Evolutionary conservation across 2,797 vertebrate genomes (phyloP), one percentile per base, ranked within the genome.

Genomic region (Pipistrellus kuhlii): DNA sequence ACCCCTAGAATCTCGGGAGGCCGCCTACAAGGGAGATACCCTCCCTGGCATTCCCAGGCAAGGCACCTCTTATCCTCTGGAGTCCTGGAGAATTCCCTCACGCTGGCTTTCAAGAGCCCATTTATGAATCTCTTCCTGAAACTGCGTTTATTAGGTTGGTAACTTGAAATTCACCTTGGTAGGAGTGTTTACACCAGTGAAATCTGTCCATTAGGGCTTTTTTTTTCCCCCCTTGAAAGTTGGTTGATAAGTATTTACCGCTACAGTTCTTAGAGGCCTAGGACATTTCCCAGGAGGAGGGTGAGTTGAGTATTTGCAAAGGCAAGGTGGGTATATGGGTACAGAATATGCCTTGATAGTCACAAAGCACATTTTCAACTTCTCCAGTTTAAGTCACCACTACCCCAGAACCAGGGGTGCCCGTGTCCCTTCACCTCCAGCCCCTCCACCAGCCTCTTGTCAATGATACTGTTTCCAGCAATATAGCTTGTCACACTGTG

Each of bases 381-480:
- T 76, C n/a, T 46, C 13, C 35, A 13, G 44, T 51, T 81, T 53
- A 48, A 68, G 41, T 21, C 23, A 38, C 73, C 25, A 6, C 3
- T 38, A 5, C 20, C 57, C 18, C 13, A 64, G 71, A 53, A 14
- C 17, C 51, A n/a, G 53, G 35, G 10, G 15, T 20, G 17, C 30
- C 75, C 53, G 77, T 17, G 41, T 5, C 17, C 66, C 21, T 57
- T 81, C 32, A 59, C 8, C 51, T 15, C 44, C 21, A 18, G 12
- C 5, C 20, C 5, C 1, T 30, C 1, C 11, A 9, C 30, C 20
- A 44, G 20, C 93, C 93, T 92, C 96, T 83, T 75, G 82, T 89
- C 90, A 94, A 66, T 53, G 69, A 30, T 15, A 13, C 27, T 30
- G 1, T 80, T 83, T 71, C 73, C 44, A 35, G 44, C 17, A 77